These are phyloP conservation scores for Hycleus phaleratus DNA, from an alignment of 1,140 invertebrate species.

Conservation along the genomic window DNA sequence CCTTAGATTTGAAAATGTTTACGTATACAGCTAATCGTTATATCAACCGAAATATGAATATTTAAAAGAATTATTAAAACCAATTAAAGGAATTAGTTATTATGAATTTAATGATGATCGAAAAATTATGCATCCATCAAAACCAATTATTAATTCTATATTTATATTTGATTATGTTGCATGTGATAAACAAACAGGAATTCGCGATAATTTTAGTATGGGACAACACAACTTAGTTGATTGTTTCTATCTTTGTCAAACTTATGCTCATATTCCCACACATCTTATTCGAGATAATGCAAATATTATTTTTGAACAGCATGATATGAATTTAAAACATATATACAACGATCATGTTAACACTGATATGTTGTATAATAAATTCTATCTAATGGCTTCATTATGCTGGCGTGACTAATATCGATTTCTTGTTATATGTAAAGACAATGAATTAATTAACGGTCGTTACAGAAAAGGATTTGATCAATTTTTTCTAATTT, in stretches of 20 bases:
- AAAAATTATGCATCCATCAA: constrained; percentile 1
- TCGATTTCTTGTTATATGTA: constrained; percentile 7
- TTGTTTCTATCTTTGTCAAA: too few species aligned
- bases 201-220: constrained; percentile 33
- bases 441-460: neutral
- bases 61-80: too few species aligned
- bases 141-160: constrained; percentile 31
- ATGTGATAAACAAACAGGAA: constrained; percentile 37
- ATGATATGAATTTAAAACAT: constrained; percentile 16
- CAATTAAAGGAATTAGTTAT: too few species aligned
- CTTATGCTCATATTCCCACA: too few species aligned
- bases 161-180: constrained; percentile 41
- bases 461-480: constrained; percentile 10
- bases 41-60: too few species aligned
- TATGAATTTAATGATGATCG: too few species aligned
- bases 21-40: too few species aligned
- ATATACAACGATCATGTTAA: constrained; percentile 16
- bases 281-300: too few species aligned
- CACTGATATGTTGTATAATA: constrained; percentile 15
- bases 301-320: constrained; percentile 1
- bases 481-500: constrained; percentile 5
- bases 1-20: too few species aligned
- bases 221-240: too few species aligned
- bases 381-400: constrained; percentile 10
- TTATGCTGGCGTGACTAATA: constrained; percentile 13